Conservation (phyloP, 2,113 vertebrate species). For the Talpa occidentalis region DNA sequence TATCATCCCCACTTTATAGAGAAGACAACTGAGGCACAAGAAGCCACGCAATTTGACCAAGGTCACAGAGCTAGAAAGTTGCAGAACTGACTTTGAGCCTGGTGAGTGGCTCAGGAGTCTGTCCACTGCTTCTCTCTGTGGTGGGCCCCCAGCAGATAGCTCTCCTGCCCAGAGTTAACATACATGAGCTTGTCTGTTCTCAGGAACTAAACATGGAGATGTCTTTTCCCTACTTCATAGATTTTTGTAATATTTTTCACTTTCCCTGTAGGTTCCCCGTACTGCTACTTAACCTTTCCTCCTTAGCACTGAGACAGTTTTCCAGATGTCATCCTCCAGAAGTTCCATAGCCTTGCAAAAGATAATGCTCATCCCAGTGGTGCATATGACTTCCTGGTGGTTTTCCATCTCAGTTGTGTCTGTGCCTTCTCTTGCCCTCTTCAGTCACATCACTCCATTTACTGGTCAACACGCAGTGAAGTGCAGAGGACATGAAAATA, state of each 20-base stretch:
- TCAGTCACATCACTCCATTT: not conserved
- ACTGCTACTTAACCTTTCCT: not conserved
- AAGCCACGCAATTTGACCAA: not conserved
- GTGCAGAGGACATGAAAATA: not conserved
- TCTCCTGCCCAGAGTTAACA: not conserved
- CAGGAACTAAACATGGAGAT: not conserved
- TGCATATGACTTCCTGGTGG: not conserved
- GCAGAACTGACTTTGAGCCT: not conserved
- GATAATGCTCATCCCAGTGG: not conserved
- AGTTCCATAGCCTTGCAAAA: not conserved
- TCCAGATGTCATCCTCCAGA: not conserved
- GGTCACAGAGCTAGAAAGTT: not conserved
- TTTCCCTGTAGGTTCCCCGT: not conserved
- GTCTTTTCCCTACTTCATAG: not conserved
- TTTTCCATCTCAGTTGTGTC: not conserved
- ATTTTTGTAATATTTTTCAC: constrained; percentile 24
- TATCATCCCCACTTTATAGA: not conserved
- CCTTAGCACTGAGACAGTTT: not conserved
- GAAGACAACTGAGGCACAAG: not conserved
- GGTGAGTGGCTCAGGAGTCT: not conserved
- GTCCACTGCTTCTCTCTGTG: not conserved
- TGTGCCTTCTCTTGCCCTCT: not conserved
- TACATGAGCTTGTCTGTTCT: not conserved
- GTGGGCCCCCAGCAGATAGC: not conserved
- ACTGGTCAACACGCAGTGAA: not conserved